Base-by-base conservation (phyloP, 2,888 invertebrate genomes). In the Ecliptopera silaceata region DNA sequence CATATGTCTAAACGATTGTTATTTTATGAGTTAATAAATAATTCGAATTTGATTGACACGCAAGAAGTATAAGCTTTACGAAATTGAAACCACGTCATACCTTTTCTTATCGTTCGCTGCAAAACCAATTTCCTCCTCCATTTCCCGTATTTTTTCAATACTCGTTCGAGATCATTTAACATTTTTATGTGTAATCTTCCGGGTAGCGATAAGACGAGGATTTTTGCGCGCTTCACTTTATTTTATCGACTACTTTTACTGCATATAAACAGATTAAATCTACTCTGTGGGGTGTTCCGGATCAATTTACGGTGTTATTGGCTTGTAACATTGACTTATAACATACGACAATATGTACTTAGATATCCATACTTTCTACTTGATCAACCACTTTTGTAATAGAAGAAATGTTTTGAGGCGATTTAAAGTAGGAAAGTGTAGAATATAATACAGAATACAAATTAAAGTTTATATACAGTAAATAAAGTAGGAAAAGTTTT, bases 131-230 rank as follows among this genome's bases (percentile, higher is more conserved):
- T 82, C 79, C 70, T 79, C 77, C 73, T 77, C 75, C 80, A 80
- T 84, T 84, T 82, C 83, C 79, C 75, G 77, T 78, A 82, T 86
- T 89, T 88, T 91, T 90, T 88, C 89, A 88, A 89, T 88, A 88
- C 85, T 80, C 86, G 87, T 88, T 89, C 86, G 72, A 82, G 87
- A 86, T 84, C 88, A 87, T 90, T 91, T 88, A 90, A 89, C 90
- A 90, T 90, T 90, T 91, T 91, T 90, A 90, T 90, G 90, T 90
- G 88, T 90, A 89, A 90, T 89, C 87, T 86, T 79, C 83, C 86
- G 72, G 83, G 79, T 82, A 82, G 84, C 83, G 86, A 88, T 86
- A 84, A 86, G 87, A 82, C 83, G 79, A 84, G 82, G 77, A 81
- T 86, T 62, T 62, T 62, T 61, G 59, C 51, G 82, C 82, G 79